phyloP scores from a whole-genome alignment of 2,888 invertebrate genomes.

The Conops quadrifasciatus region DNA sequence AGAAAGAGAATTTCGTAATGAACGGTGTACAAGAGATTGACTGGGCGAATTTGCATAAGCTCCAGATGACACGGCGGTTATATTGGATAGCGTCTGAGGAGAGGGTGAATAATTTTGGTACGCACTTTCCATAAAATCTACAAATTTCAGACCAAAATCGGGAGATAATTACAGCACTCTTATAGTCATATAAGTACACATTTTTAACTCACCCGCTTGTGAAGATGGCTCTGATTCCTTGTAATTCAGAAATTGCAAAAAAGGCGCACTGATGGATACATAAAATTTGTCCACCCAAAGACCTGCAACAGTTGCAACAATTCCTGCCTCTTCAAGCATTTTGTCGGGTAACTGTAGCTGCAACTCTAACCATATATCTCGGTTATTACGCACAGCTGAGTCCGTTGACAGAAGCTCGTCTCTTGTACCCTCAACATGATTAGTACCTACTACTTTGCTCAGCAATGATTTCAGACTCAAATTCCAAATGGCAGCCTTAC shows the following conservation, averaged over 20 bases:
- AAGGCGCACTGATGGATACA: constrained; percentile 49
- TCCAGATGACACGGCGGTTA: neutral
- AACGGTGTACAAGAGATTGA: constrained; percentile 43
- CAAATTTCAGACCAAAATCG: too few species aligned
- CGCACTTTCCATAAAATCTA: too few species aligned
- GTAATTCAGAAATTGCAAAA: constrained; percentile 57
- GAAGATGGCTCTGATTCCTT: constrained; percentile 35
- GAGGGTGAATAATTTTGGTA: too few species aligned
- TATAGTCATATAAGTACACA: neutral
- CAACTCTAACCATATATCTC: constrained; percentile 56
- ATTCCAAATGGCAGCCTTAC: constrained; percentile 47
- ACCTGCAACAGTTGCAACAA: constrained; percentile 48
- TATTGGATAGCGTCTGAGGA: too few species aligned
- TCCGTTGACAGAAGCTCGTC: constrained; percentile 32
- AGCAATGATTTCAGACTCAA: constrained; percentile 46
- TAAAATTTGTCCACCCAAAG: constrained; percentile 57
- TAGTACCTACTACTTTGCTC: constrained; percentile 48
- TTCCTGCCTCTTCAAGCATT: neutral
- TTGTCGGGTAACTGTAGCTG: constrained; percentile 49
- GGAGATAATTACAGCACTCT: too few species aligned
- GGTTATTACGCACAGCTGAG: constrained; percentile 43
- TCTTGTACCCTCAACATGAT: constrained; percentile 36
- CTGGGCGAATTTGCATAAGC: neutral
- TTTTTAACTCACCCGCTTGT: neutral
- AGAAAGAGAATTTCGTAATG: constrained; percentile 50